Percentiles rank a stretch among this genome's conserved stretches.
Conservation (phyloP, 1,140 invertebrate genomes). For the Galleria mellonella region DNA sequence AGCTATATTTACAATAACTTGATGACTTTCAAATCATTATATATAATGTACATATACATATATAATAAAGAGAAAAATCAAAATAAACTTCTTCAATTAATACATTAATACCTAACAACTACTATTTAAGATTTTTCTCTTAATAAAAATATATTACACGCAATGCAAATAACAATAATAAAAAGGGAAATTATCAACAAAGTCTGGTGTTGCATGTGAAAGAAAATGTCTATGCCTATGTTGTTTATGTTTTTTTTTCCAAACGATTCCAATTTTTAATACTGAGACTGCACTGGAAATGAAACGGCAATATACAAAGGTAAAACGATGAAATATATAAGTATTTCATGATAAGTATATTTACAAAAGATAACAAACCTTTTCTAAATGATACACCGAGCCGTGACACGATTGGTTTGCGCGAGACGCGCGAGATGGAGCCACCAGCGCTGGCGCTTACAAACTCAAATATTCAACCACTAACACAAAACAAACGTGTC, state of each 20-base stretch:
- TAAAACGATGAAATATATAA: constrained; percentile 31
- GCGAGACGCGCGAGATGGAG: constrained; percentile 1
- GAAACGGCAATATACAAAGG: constrained; percentile 58
- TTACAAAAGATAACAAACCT: constrained; percentile 68
- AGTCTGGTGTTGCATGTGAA: constrained; percentile 29
- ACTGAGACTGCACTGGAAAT: constrained; percentile 56
- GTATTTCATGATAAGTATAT: constrained; percentile 57
- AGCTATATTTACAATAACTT: constrained; percentile 65
- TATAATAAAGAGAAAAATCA: constrained; percentile 67
- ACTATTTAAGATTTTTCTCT: constrained; percentile 69
- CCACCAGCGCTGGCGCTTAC: constrained; percentile 1
- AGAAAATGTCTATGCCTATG: constrained; percentile 12
- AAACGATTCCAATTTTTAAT: constrained; percentile 40
- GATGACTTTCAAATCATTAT: constrained; percentile 61
- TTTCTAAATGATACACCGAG: constrained; percentile 30
- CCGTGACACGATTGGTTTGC: constrained; percentile 37
- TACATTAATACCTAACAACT: constrained; percentile 69
- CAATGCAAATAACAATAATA: constrained; percentile 60
- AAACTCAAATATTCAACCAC: constrained; percentile 20
- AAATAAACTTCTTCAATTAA: constrained; percentile 71
- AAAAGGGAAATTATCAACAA: constrained; percentile 49
- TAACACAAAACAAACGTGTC: constrained; percentile 10
- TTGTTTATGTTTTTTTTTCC: constrained; percentile 9
- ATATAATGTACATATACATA: constrained; percentile 67
- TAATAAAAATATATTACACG: constrained; percentile 72